Conservation (phyloP, 2,113 vertebrate genomes). For the Anas platyrhynchos region DNA sequence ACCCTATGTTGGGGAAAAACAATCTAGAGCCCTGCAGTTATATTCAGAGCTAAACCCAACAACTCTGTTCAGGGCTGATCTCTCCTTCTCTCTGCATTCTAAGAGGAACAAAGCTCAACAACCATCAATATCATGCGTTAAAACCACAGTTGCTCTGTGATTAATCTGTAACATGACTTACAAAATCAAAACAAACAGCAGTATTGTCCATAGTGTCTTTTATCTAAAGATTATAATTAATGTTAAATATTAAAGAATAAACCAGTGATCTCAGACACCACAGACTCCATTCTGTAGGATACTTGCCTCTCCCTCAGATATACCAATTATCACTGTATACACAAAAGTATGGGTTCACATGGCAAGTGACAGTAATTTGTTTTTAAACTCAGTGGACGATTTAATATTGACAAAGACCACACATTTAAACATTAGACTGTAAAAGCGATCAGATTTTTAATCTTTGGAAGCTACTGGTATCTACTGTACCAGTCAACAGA, state of each 20-base stretch:
- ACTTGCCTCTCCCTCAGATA: background rate
- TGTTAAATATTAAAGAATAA: background rate
- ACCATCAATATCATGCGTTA: background rate
- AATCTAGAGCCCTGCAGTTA: background rate
- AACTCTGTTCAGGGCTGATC: background rate
- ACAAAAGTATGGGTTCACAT: background rate
- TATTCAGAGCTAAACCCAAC: background rate
- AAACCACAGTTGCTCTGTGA: background rate
- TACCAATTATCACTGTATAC: background rate
- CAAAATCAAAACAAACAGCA: background rate
- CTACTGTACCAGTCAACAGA: background rate
- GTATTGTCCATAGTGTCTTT: background rate
- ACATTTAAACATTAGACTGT: background rate
- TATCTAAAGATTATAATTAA: background rate
- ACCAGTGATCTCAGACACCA: background rate
- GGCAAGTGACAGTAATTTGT: background rate
- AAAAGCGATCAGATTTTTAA: background rate
- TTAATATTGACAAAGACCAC: background rate
- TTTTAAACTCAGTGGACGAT: background rate
- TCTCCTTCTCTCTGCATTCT: background rate
- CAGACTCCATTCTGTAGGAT: background rate
- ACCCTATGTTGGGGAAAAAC: fast-evolving
- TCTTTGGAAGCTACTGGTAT: background rate
- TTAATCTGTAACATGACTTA: background rate
- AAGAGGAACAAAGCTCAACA: background rate